Base-by-base conservation (phyloP, 2,797 vertebrate species). In the Pogonophryne albipinna region DNA sequence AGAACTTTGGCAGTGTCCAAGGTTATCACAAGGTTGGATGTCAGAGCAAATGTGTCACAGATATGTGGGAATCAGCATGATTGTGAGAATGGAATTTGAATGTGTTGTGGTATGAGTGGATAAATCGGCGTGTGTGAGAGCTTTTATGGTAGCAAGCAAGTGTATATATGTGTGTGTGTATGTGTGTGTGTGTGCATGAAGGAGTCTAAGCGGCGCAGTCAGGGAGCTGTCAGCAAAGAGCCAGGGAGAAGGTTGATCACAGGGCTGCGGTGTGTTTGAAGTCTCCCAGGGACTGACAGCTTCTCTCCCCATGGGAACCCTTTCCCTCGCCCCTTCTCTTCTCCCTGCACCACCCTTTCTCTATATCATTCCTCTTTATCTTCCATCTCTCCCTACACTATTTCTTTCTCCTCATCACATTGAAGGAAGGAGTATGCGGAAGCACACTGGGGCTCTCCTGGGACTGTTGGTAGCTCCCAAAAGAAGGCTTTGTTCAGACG, bases 261-360 rank as follows among this genome's bases (percentile, higher is more conserved):
- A 95, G 94, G 85, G 87, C 84, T 80, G 87, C 89, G 78, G 80
- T 76, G 90, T 61, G 91, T 95, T 95, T 95, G 94, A 95, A 95
- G 94, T 95, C 94, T 95, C 94, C 90, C 31, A 92, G 93, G 93
- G 93, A 94, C 91, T 94, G 95, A 94, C 94, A 95, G 94, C 92
- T 94, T 81, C 87, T 84, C 90, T 90, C 85, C 88, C 89, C 91
- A 84, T 85, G 89, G 90, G 91, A 92, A 88, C 79, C 81, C 78
- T 66, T 80, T 83, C 78, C 75, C 84, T 87, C 79, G 50, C 78
- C 85, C 78, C 79, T 85, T 75, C 71, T 75, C 86, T 79, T 81
- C 79, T 80, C 82, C 74, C 53, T 71, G 82, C 83, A 71, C 77
- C 85, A 78, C 69, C 84, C 78, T 85, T 79, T 66, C 78, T 74